These are phyloP conservation scores for Gymnoscelis rufifasciata DNA, from an alignment of 2,888 invertebrate species.

Conservation along the genomic window DNA sequence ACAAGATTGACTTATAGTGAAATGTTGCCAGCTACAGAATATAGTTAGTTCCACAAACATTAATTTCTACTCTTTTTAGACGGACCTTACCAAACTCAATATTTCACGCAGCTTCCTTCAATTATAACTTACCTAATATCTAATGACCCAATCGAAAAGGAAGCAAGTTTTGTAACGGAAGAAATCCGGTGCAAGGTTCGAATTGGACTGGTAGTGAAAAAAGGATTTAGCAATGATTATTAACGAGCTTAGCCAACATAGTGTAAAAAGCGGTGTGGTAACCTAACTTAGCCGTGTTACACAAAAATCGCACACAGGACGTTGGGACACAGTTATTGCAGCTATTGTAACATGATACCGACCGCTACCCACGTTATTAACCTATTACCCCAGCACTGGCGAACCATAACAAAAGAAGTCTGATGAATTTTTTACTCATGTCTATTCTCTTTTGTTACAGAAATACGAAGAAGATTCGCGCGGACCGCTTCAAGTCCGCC, in stretches of 20 bases:
- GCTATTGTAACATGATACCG: constrained; percentile 52
- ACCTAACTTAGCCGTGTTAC: constrained; percentile 44
- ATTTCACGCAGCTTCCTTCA: neutral
- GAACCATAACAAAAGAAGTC: neutral
- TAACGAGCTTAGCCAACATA: constrained; percentile 61
- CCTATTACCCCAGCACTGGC: neutral
- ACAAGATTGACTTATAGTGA: too few species aligned
- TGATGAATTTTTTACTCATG: constrained; percentile 45
- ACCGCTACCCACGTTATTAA: constrained; percentile 3
- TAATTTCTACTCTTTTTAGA: too few species aligned
- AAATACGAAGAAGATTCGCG: constrained; percentile 69
- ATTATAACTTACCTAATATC: neutral
- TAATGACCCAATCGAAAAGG: constrained; percentile 32
- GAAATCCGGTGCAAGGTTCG: constrained; percentile 57
- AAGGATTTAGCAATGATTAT: constrained; percentile 61
- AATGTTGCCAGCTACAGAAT: too few species aligned
- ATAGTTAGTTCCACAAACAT: too few species aligned
- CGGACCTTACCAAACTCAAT: neutral
- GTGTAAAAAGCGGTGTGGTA: constrained; percentile 65
- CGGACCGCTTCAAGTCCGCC: constrained; percentile 78
- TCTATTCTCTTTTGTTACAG: constrained; percentile 66
- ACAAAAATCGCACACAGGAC: constrained; percentile 65
- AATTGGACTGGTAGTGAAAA: constrained; percentile 48
- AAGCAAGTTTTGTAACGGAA: constrained; percentile 54
- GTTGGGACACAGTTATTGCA: constrained; percentile 68